These are phyloP conservation scores for Mamestra brassicae DNA, from an alignment of 2,888 invertebrate species.

Conservation along the genomic window DNA sequence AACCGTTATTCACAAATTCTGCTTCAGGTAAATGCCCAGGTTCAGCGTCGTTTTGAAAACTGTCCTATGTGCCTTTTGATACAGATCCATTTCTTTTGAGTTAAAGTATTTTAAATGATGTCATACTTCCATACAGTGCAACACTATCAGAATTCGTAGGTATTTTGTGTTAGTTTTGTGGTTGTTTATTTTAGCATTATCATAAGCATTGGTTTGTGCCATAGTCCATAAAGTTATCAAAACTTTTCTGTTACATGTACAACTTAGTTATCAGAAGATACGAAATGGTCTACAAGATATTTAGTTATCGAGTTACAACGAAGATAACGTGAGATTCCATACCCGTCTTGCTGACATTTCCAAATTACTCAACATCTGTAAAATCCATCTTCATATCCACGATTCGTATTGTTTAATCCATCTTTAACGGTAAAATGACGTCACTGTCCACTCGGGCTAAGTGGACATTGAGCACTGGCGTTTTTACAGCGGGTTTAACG, in stretches of 20 bases:
- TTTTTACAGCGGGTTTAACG: constrained; percentile 54
- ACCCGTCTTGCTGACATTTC: constrained; percentile 6
- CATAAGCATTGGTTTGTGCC: too few species aligned
- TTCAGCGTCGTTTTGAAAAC: constrained; percentile 8
- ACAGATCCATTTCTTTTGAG: constrained; percentile 12
- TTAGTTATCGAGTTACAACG: not conserved
- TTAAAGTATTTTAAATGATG: constrained; percentile 12
- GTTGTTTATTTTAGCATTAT: not conserved
- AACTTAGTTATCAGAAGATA: not conserved
- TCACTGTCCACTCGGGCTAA: constrained; percentile 38
- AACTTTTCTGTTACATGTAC: too few species aligned
- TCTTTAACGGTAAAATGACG: constrained; percentile 47
- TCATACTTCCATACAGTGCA: constrained; percentile 37
- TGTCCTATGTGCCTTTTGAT: not conserved
- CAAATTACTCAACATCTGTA: constrained; percentile 6
- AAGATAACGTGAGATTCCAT: constrained; percentile 5
- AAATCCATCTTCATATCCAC: constrained; percentile 6
- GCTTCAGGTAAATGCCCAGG: not conserved
- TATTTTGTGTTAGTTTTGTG: constrained; percentile 10
- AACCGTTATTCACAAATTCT: constrained; percentile 21
- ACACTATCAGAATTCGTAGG: constrained; percentile 19
- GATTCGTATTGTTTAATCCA: constrained; percentile 15
- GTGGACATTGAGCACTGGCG: constrained; percentile 50
- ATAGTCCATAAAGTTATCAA: too few species aligned
- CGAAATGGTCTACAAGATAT: not conserved